Evolutionary conservation across 2,113 vertebrate genomes (phyloP).

Genomic region (Paradoxurus hermaphroditus): DNA sequence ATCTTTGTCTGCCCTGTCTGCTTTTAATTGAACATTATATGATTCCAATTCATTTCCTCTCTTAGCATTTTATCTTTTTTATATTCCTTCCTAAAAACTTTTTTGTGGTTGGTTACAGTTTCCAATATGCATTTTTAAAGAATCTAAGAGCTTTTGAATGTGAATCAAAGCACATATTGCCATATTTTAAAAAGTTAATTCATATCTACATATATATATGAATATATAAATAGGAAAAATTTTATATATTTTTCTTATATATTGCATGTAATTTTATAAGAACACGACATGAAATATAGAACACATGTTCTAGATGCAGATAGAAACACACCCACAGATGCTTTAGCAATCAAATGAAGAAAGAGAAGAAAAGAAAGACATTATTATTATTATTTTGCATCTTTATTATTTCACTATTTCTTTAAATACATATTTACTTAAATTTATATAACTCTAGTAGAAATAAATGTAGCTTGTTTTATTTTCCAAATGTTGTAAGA

Average conservation of each 20-base stretch:
- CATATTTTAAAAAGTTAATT: background rate
- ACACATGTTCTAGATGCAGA: background rate
- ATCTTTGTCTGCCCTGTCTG: background rate
- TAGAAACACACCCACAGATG: background rate
- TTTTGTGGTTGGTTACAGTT: background rate
- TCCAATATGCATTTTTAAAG: background rate
- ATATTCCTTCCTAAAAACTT: background rate
- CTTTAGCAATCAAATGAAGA: background rate
- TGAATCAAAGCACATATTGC: background rate
- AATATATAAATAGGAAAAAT: background rate
- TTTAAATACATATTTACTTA: background rate
- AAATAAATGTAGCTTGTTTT: background rate
- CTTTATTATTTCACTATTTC: background rate
- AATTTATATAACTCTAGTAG: background rate
- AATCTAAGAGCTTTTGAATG: accelerated
- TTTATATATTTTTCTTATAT: background rate
- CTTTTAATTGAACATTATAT: background rate
- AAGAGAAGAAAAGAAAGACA: background rate
- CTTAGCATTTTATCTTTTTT: background rate
- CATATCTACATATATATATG: background rate
- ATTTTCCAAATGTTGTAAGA: background rate
- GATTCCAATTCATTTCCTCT: background rate
- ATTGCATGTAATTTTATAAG: too few relatives aligned
- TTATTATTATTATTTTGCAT: background rate
- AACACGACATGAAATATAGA: background rate